Percentiles rank a stretch among this genome's conserved stretches.
These are phyloP conservation scores for Cyphomyrus plagiostoma DNA, from an alignment of 2,113 vertebrate genomes.

Conservation along the genomic window DNA sequence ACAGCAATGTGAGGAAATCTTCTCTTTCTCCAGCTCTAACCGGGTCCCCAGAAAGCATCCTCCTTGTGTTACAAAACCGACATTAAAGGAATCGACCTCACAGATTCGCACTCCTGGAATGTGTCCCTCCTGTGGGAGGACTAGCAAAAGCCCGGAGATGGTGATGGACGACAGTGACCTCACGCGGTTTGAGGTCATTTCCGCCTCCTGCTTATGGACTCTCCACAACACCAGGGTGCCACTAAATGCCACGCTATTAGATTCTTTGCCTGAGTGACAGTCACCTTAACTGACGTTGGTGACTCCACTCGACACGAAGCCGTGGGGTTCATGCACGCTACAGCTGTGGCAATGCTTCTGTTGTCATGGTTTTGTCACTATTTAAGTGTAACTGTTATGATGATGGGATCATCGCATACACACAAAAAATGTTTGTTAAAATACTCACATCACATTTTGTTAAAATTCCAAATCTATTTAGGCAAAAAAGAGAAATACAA, in stretches of 20 bases:
- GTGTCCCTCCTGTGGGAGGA: neutral
- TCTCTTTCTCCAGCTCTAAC: neutral
- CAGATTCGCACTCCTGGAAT: neutral
- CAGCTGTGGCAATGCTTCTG: neutral
- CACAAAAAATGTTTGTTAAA: neutral
- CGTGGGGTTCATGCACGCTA: neutral
- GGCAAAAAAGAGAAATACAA: neutral
- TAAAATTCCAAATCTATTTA: neutral
- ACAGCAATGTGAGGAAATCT: neutral
- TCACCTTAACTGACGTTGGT: neutral
- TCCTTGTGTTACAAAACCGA: neutral
- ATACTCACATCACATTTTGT: neutral
- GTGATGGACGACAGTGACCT: neutral
- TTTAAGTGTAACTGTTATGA: neutral
- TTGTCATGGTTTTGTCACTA: neutral
- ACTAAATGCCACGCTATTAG: neutral
- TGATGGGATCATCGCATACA: neutral
- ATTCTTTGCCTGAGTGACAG: neutral
- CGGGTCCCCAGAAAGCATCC: neutral
- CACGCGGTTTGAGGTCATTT: neutral
- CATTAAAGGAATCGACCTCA: neutral
- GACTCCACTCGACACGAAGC: neutral
- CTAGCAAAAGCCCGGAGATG: neutral
- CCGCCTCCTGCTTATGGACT: neutral
- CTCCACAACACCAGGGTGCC: neutral